Evolutionary conservation across 2,113 vertebrate genomes (phyloP).

Genomic region (Tachysurus fulvidraco): DNA sequence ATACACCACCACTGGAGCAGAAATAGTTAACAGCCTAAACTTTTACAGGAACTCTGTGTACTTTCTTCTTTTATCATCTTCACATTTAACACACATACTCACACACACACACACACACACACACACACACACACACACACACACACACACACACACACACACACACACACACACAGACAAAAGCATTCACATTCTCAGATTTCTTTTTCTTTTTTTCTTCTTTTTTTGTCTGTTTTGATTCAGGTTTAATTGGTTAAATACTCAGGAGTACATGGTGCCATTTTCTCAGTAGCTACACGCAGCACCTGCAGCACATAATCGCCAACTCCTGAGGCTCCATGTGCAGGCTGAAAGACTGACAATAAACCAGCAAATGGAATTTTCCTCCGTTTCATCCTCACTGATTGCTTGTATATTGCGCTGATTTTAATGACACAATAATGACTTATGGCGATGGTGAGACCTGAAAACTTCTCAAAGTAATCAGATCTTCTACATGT

Average conservation of each 20-base stretch:
- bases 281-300: slow-evolving; percentile 39
- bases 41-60: background rate
- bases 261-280: slow-evolving; percentile 13
- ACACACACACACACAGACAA: background rate
- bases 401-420: slow-evolving; percentile 16
- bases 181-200: background rate
- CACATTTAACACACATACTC: background rate
- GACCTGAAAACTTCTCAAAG: background rate
- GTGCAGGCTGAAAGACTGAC: slow-evolving; percentile 55
- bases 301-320: slow-evolving; percentile 74
- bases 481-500: slow-evolving; percentile 70
- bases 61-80: background rate
- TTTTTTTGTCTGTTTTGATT: slow-evolving; percentile 10
- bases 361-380: background rate
- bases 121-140: background rate
- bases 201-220: background rate
- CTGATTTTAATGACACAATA: slow-evolving; percentile 12
- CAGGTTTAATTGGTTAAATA: slow-evolving; percentile 21
- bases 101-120: background rate
- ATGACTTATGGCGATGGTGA: slow-evolving; percentile 3
- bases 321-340: slow-evolving; percentile 71
- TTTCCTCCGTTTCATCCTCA: background rate
- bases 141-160: background rate
- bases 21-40: background rate
- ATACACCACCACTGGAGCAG: background rate